These are phyloP conservation scores for Cynocephalus volans DNA, from an alignment of 2,113 vertebrate genomes.

Conservation along the genomic window DNA sequence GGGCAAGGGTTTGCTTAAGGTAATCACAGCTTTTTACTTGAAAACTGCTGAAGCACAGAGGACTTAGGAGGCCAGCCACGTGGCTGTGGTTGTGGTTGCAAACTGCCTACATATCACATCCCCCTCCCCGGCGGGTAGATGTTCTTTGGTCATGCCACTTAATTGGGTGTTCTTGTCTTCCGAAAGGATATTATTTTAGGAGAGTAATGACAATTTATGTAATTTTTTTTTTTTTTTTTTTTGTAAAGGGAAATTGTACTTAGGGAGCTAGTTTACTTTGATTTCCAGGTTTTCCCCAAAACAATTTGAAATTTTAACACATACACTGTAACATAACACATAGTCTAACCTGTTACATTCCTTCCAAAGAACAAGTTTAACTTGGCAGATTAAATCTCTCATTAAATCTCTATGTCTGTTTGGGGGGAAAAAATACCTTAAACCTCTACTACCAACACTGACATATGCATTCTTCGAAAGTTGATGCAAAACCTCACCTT, in stretches of 20 bases:
- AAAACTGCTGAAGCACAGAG: slow-evolving; percentile 69
- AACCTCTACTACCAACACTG: not conserved
- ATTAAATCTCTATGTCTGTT: not conserved
- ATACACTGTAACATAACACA: not conserved
- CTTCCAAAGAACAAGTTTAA: slow-evolving; percentile 43
- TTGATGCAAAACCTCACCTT: not conserved
- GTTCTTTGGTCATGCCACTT: not conserved
- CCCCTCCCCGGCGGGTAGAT: not conserved
- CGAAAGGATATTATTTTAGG: not conserved
- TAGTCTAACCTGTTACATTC: not conserved
- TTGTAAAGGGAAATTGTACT: not conserved
- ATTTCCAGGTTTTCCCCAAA: not conserved
- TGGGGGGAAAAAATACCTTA: rapidly evolving
- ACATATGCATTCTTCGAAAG: not conserved
- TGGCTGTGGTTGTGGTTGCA: slow-evolving; percentile 62
- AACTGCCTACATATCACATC: not conserved
- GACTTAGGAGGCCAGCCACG: not conserved
- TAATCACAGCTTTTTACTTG: slow-evolving; percentile 69
- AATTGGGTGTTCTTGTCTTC: not conserved
- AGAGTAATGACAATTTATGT: not conserved
- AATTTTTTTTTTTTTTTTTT: not conserved
- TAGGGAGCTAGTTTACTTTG: not conserved
- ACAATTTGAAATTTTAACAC: not conserved
- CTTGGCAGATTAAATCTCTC: not conserved
- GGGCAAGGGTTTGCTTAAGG: slow-evolving; percentile 63